A percentile compares a stretch with the other conserved stretches of the same genome.
Conservation (phyloP, 2,113 vertebrate genomes). For the Hyperoodon ampullatus region DNA sequence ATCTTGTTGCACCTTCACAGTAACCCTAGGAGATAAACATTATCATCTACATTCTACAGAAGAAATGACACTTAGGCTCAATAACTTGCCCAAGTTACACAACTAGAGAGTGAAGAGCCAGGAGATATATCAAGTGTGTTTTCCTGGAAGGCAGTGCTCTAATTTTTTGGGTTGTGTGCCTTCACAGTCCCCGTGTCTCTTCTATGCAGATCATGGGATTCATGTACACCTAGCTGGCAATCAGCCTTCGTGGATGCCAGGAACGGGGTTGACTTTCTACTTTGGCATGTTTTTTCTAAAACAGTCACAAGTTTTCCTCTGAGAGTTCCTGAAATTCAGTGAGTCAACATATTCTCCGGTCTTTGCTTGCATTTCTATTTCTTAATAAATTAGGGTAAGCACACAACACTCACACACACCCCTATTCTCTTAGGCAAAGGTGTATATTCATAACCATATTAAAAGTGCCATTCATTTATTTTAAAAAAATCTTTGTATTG, state of each 20-base stretch:
- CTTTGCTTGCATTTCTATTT: neutral
- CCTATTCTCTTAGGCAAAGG: neutral
- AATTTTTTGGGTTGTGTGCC: rapidly evolving
- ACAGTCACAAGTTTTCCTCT: neutral
- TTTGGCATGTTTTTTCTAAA: neutral
- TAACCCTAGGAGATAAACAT: neutral
- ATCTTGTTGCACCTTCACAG: neutral
- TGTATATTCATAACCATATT: neutral
- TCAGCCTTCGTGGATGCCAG: neutral
- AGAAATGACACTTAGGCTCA: neutral
- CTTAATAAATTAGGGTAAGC: constrained; percentile 6
- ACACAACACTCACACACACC: neutral
- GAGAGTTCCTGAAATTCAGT: neutral
- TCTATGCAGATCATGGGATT: no score
- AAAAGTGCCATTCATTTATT: neutral
- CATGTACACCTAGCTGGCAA: neutral
- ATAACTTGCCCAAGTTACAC: neutral
- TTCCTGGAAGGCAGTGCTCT: neutral
- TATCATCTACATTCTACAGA: neutral
- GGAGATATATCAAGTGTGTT: neutral
- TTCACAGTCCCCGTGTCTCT: neutral
- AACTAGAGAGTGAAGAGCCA: neutral
- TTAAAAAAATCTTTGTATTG: neutral
- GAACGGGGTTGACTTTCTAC: neutral
- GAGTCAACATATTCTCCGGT: neutral